Evolutionary conservation across 1,140 invertebrate genomes (phyloP), one percentile per base, ranked within the genome.

Genomic region (Branchinecta lindahli): DNA sequence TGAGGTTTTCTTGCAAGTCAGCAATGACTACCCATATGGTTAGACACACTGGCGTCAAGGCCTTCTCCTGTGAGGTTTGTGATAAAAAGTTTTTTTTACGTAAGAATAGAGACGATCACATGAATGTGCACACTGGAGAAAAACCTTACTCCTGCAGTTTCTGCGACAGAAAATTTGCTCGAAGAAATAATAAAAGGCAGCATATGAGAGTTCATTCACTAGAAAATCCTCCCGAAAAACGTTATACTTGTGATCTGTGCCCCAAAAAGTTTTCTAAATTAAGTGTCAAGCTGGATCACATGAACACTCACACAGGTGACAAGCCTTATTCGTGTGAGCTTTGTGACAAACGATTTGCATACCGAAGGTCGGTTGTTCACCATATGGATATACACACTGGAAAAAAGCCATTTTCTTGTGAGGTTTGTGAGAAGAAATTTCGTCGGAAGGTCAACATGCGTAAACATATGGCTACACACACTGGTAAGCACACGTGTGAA

Each of bases 201-300:
- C 95, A 98, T 76, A 84, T 98, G 73, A 83, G 96, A 33, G 95
- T 92, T 7, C 96, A 99, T 81, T 3, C 33, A 33, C 1, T 33
- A n/a, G n/a, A n/a, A n/a, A n/a, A n/a, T n/a, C 98, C 95, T 0
- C 96, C 96, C 0, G 95, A 98, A 81, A 99, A 98, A 78, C 96
- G 96, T 0, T 99, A 96, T 81, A 93, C 92, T 2, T 99, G 96
- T 80, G 94, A 93, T 8, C 94, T 98, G 77, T 99, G 96, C 80
- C 94, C 94, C 67, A 98, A 99, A 78, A 92, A 97, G 79, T 99
- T 99, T 80, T 96, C 97, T 21, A 84, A 97, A 20, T 15, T 15
- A 12, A 61, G 52, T 20, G 18, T 6, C 12, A 12, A 15, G 6
- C 12, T 15, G 52, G 18, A 20, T 15, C 52, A 61, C 6, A 61